Conservation (phyloP, 2,797 vertebrate genomes). For the Oceanodroma leucorhoa region DNA sequence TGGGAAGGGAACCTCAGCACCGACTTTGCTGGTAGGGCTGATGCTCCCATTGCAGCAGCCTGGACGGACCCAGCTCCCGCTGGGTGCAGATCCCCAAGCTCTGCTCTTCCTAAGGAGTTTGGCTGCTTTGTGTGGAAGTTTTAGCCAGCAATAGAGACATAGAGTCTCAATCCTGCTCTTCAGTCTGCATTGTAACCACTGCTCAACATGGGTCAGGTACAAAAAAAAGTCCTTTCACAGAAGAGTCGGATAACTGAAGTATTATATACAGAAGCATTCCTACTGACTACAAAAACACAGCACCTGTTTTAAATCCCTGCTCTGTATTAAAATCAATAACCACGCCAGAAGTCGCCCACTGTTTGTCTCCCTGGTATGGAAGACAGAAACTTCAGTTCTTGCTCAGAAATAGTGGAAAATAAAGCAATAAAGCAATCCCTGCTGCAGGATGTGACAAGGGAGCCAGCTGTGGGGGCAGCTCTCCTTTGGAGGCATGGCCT, state of each 20-base stretch:
- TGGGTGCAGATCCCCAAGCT: neutral
- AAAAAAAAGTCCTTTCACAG: neutral
- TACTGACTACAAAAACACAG: neutral
- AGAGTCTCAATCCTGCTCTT: neutral
- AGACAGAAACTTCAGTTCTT: neutral
- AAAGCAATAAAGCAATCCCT: neutral
- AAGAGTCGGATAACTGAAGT: neutral
- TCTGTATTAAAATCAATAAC: neutral
- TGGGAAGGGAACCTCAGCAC: neutral
- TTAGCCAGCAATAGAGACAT: neutral
- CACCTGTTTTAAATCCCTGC: neutral
- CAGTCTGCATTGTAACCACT: neutral
- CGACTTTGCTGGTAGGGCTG: neutral
- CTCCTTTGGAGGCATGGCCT: neutral
- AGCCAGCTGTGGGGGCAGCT: neutral
- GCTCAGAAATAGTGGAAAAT: neutral
- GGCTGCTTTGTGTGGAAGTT: neutral
- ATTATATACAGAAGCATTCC: neutral
- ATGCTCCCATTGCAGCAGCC: neutral
- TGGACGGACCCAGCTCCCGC: neutral
- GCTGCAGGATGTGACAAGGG: neutral
- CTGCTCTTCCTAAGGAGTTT: neutral
- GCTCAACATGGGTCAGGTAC: neutral
- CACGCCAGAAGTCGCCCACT: neutral
- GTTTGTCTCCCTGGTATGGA: neutral